phyloP scores from a whole-genome alignment of 2,113 vertebrate species.

The Sceloporus undulatus region DNA sequence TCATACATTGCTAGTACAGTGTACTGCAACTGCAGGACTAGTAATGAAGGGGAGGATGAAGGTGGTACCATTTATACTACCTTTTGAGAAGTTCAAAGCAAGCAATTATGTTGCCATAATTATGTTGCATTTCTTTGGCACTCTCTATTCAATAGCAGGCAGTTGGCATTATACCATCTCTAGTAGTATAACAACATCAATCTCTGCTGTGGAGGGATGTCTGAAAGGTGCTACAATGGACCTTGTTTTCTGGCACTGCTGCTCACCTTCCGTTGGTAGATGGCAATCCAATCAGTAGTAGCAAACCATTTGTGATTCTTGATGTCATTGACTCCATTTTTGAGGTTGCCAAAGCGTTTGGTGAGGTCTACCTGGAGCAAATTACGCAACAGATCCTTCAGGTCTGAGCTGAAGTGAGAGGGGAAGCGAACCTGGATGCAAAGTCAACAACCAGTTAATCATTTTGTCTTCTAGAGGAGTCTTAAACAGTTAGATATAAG shows the following conservation, averaged over 20 bases:
- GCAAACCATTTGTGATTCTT: slow-evolving; percentile 95
- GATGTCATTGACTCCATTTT: slow-evolving; percentile 93
- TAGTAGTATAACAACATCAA: not conserved
- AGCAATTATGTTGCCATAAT: not conserved
- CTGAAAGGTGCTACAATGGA: not conserved
- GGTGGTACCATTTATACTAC: not conserved
- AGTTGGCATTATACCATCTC: not conserved
- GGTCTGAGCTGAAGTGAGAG: slow-evolving; percentile 92
- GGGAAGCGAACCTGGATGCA: slow-evolving; percentile 86
- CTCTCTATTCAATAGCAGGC: not conserved
- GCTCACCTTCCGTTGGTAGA: slow-evolving; percentile 91
- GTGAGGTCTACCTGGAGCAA: slow-evolving; percentile 94
- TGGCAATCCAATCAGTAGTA: slow-evolving; percentile 93
- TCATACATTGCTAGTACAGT: not conserved
- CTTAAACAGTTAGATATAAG: not conserved
- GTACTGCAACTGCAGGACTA: not conserved
- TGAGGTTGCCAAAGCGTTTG: slow-evolving; percentile 92
- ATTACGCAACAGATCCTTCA: slow-evolving; percentile 94
- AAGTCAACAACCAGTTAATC: not conserved
- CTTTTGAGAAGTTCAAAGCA: not conserved
- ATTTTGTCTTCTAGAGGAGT: not conserved
- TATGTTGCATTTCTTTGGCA: not conserved
- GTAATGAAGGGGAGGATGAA: not conserved
- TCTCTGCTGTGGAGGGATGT: not conserved
- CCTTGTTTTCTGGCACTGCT: not conserved